Percentiles rank a stretch among this genome's conserved stretches.
Evolutionary conservation across 2,797 vertebrate species (phyloP).

Genomic region (Phoebastria nigripes): DNA sequence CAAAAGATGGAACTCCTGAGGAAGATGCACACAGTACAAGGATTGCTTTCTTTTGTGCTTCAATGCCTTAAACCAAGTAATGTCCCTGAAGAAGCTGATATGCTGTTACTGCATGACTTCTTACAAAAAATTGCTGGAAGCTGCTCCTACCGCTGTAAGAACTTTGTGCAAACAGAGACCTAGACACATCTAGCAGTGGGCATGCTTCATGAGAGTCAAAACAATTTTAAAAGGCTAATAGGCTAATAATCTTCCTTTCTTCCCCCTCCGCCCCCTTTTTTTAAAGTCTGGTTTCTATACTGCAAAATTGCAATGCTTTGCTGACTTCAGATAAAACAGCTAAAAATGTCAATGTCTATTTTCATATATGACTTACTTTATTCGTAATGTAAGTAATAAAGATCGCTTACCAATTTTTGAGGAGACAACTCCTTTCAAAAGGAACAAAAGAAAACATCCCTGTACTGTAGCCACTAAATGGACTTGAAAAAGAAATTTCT

Average conservation of each 20-base stretch:
- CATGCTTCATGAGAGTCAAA: not conserved
- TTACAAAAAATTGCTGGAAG: not conserved
- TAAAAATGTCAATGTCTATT: not conserved
- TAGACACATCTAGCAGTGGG: not conserved
- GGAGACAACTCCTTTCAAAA: not conserved
- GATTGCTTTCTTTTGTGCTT: not conserved
- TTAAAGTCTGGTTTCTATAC: not conserved
- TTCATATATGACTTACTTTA: not conserved
- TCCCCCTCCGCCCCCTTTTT: too few species aligned
- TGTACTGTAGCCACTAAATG: not conserved
- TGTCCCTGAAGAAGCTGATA: not conserved
- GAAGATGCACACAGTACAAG: not conserved
- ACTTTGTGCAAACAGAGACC: not conserved
- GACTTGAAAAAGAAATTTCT: not conserved
- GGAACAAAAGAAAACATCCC: not conserved
- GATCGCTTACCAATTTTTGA: not conserved
- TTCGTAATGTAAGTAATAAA: not conserved
- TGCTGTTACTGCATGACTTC: not conserved
- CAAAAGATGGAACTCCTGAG: not conserved
- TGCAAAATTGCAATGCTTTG: not conserved
- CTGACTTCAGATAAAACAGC: not conserved
- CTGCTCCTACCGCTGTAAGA: not conserved
- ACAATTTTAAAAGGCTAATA: not conserved
- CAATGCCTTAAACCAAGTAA: not conserved
- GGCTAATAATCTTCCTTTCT: not conserved